Evolutionary conservation across 2,113 vertebrate genomes (phyloP).

Genomic region (Ranitomeya variabilis): DNA sequence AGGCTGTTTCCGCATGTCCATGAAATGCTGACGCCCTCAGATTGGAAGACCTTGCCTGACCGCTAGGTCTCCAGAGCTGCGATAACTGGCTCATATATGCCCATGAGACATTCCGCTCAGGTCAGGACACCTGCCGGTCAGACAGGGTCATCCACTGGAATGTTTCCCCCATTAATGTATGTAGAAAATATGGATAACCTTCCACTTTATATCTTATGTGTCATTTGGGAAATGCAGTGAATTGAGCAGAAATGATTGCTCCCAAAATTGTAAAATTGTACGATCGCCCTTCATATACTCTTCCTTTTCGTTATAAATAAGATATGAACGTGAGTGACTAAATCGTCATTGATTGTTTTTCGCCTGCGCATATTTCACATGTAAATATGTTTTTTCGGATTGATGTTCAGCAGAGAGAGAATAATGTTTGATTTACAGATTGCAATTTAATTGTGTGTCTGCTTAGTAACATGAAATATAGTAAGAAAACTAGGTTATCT

Average conservation of each 20-base stretch:
- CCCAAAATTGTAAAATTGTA: background rate
- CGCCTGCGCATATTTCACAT: background rate
- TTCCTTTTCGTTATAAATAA: background rate
- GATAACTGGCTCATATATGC: too few species aligned
- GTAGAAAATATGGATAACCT: background rate
- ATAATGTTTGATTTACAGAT: background rate
- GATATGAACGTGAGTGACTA: background rate
- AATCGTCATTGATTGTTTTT: background rate
- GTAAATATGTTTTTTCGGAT: background rate
- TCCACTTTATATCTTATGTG: background rate
- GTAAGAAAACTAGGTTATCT: background rate
- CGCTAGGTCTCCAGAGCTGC: too few species aligned
- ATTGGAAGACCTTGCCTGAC: too few species aligned
- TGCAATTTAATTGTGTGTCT: background rate
- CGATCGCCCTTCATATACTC: background rate
- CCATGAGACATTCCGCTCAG: too few species aligned
- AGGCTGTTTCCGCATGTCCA: too few species aligned
- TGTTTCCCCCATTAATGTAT: background rate
- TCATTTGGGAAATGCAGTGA: background rate
- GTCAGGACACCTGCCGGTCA: too few species aligned
- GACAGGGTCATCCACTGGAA: background rate
- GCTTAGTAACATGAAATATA: background rate
- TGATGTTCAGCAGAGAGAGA: background rate
- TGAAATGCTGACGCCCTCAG: too few species aligned
- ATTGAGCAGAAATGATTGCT: background rate